Evolutionary conservation across 2,888 invertebrate species (phyloP), one percentile per base, ranked within the genome.

Genomic region (Oligia latruncula): DNA sequence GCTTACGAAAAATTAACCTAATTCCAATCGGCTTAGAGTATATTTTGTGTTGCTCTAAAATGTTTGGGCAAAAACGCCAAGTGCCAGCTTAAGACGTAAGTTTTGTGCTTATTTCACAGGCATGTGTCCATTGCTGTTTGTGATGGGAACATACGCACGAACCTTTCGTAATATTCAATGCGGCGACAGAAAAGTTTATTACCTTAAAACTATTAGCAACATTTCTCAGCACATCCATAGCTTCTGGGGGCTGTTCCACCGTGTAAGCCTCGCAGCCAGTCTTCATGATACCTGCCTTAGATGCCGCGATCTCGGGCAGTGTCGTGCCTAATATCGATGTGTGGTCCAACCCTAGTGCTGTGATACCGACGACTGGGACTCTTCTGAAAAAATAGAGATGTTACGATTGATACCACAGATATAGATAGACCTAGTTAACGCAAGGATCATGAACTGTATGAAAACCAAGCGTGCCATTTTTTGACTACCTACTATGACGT

Each of bases 271-370:
- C 95, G 74, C 98, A 97, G 40, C 97, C 96, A 0, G 95, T 94
- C 95, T 99, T 99, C 97, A 99, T 98, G 87, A 99, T 98, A 15
- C 99, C 99, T 0, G 99, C 98, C 95, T 99, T 99, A 88, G 99
- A 99, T 96, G 98, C 98, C 0, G 99, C 99, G 87, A 99, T 99
- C 92, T 98, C 97, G 62, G 98, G 97, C 23, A 99, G 91, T 0
- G 98, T 98, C 79, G 97, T 95, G 2, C 99, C 99, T 64, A 99
- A 94, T 52, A 98, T 95, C 0, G 97, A 96, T 0, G 98, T 98
- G 94, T 99, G 99, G 93, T 99, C 99, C 58, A 99, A 92, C 0
- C 99, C 99, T 81, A 99, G 96, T 0, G 99, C 98, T 0, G 99
- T 98, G 79, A 99, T 98, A 76, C 99, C 99, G 78, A 98, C 98